A percentile compares a stretch with the other conserved stretches of the same genome.
These are phyloP conservation scores for Epinotia demarniana DNA, from an alignment of 2,888 invertebrate species.

Conservation along the genomic window DNA sequence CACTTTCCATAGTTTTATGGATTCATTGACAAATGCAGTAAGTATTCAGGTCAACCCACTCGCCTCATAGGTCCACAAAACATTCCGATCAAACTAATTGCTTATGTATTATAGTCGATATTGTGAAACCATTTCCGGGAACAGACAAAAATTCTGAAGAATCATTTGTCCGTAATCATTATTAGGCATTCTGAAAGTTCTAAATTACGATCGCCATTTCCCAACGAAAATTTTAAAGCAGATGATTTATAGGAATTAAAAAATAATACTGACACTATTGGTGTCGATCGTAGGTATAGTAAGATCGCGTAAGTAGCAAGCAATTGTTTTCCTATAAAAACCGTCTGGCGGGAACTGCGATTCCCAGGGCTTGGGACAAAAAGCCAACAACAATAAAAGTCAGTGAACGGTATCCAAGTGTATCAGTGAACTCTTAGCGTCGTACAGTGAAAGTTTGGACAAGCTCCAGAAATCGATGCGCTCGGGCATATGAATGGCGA, in stretches of 20 bases:
- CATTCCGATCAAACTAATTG: constrained; percentile 1
- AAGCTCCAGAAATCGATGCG: constrained; percentile 48
- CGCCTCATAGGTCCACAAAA: neutral
- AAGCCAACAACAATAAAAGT: constrained; percentile 46
- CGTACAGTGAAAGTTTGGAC: constrained; percentile 72
- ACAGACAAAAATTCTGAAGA: too few relatives aligned
- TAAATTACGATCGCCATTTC: too few relatives aligned
- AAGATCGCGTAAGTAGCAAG: constrained; percentile 16
- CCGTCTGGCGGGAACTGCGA: constrained; percentile 54
- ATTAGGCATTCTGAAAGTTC: too few relatives aligned
- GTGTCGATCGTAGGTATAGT: constrained; percentile 15
- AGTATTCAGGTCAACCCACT: constrained; percentile 18
- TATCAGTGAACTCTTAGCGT: constrained; percentile 58
- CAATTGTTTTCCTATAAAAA: constrained; percentile 31
- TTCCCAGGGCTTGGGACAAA: constrained; percentile 48
- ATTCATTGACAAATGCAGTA: constrained; percentile 2
- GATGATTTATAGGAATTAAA: neutral
- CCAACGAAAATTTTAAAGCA: too few relatives aligned
- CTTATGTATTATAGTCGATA: too few relatives aligned
- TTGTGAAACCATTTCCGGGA: too few relatives aligned
- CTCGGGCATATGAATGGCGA: neutral
- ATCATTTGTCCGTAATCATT: too few relatives aligned
- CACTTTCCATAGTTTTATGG: constrained; percentile 30
- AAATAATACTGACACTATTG: constrained; percentile 14
- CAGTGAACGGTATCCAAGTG: constrained; percentile 67